A percentile compares a stretch with the other conserved stretches of the same genome.
These are phyloP conservation scores for Petrolisthes cinctipes DNA, from an alignment of 2,888 invertebrate genomes.

Conservation along the genomic window DNA sequence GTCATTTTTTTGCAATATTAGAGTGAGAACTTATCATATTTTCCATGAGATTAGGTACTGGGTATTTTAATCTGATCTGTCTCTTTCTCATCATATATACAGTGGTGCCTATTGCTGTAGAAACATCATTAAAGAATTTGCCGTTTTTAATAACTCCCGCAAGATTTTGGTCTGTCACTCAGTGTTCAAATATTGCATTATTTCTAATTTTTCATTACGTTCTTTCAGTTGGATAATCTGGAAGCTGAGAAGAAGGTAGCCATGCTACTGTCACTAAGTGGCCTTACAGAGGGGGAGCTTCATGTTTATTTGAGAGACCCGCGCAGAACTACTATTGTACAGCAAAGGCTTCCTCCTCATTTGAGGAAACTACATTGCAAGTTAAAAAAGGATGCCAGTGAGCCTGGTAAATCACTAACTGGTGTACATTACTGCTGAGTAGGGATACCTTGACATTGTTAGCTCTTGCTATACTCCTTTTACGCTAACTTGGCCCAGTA, in stretches of 20 bases:
- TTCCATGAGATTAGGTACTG: too few species aligned
- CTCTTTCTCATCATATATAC: too few species aligned
- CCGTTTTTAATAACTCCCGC: not conserved
- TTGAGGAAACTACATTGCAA: constrained; percentile 35
- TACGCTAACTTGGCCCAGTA: too few species aligned
- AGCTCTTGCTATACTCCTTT: too few species aligned
- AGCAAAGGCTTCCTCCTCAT: constrained; percentile 48
- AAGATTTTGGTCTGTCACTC: not conserved
- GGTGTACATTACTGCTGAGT: not conserved
- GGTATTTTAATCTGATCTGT: too few species aligned
- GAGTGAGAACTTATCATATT: too few species aligned
- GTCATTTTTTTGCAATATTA: too few species aligned
- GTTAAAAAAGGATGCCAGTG: constrained; percentile 12
- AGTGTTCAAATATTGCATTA: not conserved
- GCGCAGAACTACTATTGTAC: constrained; percentile 31
- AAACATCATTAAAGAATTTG: too few species aligned
- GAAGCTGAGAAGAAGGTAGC: constrained; percentile 51
- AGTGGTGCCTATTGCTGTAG: too few species aligned
- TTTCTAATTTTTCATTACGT: not conserved
- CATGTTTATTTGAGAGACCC: constrained; percentile 47
- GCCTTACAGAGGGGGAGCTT: constrained; percentile 51
- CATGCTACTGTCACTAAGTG: constrained; percentile 42
- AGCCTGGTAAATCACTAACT: not conserved
- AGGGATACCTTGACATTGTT: too few species aligned
- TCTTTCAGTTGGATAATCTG: constrained; percentile 41